These are phyloP conservation scores for Eupsilia transversa DNA, from an alignment of 2,888 invertebrate species.

Conservation along the genomic window DNA sequence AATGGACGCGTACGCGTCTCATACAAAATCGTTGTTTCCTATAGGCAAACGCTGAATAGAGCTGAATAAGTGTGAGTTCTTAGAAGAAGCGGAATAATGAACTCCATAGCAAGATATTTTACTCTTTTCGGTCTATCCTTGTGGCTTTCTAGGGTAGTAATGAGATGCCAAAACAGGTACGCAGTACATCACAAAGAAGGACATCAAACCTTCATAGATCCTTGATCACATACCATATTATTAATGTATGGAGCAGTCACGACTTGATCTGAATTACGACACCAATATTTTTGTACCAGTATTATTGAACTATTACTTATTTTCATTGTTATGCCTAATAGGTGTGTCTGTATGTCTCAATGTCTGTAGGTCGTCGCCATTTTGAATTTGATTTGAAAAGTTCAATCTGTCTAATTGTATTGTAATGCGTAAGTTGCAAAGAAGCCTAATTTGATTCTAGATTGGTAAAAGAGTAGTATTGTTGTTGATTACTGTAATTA, in stretches of 20 bases:
- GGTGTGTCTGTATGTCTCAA: constrained; percentile 41
- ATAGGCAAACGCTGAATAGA: too few species aligned
- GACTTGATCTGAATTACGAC: constrained; percentile 66
- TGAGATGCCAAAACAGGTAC: not conserved
- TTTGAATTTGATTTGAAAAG: constrained; percentile 55
- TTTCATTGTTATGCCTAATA: constrained; percentile 63
- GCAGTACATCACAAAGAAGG: constrained; percentile 9
- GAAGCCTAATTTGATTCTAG: constrained; percentile 35
- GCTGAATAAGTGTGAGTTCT: too few species aligned
- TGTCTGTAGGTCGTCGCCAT: constrained; percentile 54
- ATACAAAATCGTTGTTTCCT: too few species aligned
- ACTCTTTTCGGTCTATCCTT: not conserved
- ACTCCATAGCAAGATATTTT: not conserved
- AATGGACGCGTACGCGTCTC: too few species aligned
- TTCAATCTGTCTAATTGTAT: constrained; percentile 30
- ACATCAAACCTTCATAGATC: not conserved
- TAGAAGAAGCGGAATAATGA: too few species aligned
- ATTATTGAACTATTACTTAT: constrained; percentile 56
- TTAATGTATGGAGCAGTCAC: constrained; percentile 59
- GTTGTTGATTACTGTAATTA: not conserved
- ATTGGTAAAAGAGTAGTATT: constrained; percentile 2
- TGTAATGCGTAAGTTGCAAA: constrained; percentile 17
- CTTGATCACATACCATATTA: constrained; percentile 42
- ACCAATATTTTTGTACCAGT: constrained; percentile 55
- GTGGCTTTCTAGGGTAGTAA: too few species aligned